phyloP scores from a whole-genome alignment of 2,888 invertebrate genomes.

The Smittia sp. region DNA sequence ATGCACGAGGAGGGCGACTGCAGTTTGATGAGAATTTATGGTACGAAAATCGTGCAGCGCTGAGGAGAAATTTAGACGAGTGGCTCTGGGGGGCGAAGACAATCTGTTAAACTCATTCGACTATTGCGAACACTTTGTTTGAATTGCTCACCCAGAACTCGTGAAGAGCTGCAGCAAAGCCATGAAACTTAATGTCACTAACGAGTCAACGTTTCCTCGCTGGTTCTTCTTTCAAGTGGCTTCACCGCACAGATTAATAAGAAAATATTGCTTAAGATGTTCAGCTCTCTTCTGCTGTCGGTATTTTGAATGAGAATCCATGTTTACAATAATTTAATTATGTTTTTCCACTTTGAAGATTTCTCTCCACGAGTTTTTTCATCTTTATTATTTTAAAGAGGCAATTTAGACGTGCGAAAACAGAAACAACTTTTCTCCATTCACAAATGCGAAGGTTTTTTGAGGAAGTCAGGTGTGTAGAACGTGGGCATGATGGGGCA shows the following conservation, averaged over 20 bases:
- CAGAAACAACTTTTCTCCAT: neutral
- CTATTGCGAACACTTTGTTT: neutral
- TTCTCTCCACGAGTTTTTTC: neutral
- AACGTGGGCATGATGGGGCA: too few species aligned
- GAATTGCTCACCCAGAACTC: neutral
- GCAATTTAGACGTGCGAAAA: slow-evolving; percentile 17
- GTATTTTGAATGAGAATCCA: slow-evolving; percentile 10
- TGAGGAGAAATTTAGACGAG: too few species aligned
- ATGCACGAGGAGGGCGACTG: slow-evolving; percentile 22
- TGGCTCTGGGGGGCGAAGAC: neutral
- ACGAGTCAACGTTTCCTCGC: neutral
- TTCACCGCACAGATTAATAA: slow-evolving; percentile 5
- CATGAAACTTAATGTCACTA: too few species aligned
- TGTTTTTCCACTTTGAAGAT: slow-evolving; percentile 26
- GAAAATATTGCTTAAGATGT: slow-evolving; percentile 19
- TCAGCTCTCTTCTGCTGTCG: neutral
- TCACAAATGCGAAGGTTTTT: too few species aligned
- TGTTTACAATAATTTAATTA: slow-evolving; percentile 38
- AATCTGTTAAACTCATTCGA: slow-evolving; percentile 34
- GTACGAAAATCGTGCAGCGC: neutral
- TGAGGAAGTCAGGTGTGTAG: too few species aligned
- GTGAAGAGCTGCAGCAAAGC: too few species aligned
- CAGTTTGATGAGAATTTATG: slow-evolving; percentile 15
- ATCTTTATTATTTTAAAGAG: neutral
- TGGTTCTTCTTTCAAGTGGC: neutral